Conservation (phyloP, 2,113 vertebrate genomes). For the Passer domesticus region DNA sequence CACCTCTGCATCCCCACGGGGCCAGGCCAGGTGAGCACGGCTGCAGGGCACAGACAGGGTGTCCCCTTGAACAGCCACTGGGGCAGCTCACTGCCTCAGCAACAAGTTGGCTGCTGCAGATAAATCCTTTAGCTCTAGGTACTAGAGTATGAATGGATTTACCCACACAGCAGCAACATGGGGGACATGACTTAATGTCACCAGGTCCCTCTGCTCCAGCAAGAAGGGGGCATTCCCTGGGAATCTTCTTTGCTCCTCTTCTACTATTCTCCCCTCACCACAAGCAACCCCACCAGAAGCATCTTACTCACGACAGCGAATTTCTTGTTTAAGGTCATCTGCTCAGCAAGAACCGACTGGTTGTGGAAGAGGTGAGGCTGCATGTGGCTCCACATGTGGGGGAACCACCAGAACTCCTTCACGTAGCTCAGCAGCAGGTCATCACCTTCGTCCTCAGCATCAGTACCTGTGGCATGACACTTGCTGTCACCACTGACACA, state of each 20-base stretch:
- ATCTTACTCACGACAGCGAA: constrained; percentile 92
- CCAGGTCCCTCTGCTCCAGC: not conserved
- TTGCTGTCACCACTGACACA: rapidly evolving
- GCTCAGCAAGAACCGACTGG: constrained; percentile 93
- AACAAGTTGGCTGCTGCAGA: not conserved
- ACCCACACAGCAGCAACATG: not conserved
- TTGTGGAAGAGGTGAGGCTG: constrained; percentile 99
- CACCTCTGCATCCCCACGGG: rapidly evolving
- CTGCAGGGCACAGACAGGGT: not conserved
- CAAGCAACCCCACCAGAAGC: not conserved
- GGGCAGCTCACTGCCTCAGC: not conserved
- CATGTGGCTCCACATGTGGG: constrained; percentile 99
- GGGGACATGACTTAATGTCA: rapidly evolving
- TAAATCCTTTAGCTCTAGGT: not conserved
- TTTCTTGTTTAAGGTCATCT: constrained; percentile 97
- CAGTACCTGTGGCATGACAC: constrained; percentile 77
- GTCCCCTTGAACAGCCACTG: not conserved
- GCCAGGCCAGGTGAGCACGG: rapidly evolving
- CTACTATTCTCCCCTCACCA: not conserved
- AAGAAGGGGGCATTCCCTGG: not conserved
- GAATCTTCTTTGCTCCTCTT: not conserved
- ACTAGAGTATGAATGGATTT: not conserved
- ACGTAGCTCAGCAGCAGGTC: constrained; percentile 92
- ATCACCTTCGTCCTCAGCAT: constrained; percentile 93
- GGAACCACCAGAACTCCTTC: constrained; percentile 99